Percentiles rank a stretch among this genome's conserved stretches.
phyloP scores from a whole-genome alignment of 2,888 invertebrate genomes.

The Steromphala cineraria region DNA sequence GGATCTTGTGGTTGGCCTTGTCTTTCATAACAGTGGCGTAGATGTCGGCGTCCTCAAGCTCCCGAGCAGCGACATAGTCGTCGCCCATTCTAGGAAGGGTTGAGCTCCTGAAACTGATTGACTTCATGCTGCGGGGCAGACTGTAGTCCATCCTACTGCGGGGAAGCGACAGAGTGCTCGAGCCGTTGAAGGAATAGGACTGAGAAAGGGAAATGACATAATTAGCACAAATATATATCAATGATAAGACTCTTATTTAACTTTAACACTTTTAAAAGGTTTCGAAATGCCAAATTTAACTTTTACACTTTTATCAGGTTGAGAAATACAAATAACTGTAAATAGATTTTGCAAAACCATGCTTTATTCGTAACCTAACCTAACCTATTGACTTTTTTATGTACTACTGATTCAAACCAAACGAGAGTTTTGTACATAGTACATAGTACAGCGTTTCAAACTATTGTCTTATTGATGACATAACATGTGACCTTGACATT shows the following conservation, averaged over 20 bases:
- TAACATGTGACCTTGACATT: too few species aligned
- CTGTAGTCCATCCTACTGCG: background rate
- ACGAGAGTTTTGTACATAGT: too few species aligned
- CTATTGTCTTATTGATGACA: too few species aligned
- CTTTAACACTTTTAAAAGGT: too few species aligned
- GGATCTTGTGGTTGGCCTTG: conserved; percentile 15
- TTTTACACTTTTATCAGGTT: too few species aligned
- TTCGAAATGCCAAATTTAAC: too few species aligned
- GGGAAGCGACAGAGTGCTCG: background rate
- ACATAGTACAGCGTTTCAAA: too few species aligned
- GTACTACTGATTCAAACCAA: too few species aligned
- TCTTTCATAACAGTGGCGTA: conserved; percentile 8
- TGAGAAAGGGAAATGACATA: background rate
- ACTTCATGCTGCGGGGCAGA: background rate
- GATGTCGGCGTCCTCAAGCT: background rate
- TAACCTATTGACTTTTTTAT: too few species aligned
- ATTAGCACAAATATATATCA: background rate
- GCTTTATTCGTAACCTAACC: too few species aligned
- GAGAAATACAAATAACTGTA: too few species aligned
- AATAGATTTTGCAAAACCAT: too few species aligned
- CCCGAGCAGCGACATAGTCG: background rate
- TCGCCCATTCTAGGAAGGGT: background rate
- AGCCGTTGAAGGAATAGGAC: background rate
- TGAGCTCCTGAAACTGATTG: background rate
- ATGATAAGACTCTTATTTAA: background rate